phyloP scores from a whole-genome alignment of 2,888 invertebrate species.

The Agriopis leucophaearia region DNA sequence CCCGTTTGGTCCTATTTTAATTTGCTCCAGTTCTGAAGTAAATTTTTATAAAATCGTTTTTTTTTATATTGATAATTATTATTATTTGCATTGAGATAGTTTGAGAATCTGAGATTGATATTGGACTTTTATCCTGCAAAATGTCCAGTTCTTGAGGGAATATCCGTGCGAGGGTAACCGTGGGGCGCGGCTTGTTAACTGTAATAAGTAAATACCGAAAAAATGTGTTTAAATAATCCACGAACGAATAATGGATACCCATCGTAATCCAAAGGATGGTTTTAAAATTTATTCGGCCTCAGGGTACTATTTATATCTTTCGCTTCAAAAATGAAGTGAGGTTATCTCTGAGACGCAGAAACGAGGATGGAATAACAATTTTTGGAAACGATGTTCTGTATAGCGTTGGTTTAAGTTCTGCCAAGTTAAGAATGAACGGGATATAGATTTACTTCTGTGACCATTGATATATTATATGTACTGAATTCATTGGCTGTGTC shows the following conservation, averaged over 20 bases:
- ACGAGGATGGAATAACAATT: conserved; percentile 79
- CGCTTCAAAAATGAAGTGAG: conserved; percentile 84
- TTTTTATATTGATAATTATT: too few species aligned
- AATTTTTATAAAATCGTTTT: too few species aligned
- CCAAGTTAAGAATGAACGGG: conserved; percentile 2
- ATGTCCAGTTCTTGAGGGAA: too few species aligned
- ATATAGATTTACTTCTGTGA: background rate
- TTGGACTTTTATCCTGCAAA: too few species aligned
- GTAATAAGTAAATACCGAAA: background rate
- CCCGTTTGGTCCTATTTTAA: too few species aligned
- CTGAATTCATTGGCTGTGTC: too few species aligned
- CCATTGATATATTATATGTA: too few species aligned
- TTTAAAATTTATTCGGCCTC: conserved; percentile 82
- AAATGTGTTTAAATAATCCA: conserved; percentile 35
- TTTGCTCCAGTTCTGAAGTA: too few species aligned
- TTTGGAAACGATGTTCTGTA: conserved; percentile 20
- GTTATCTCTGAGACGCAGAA: conserved; percentile 79
- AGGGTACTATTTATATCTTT: conserved; percentile 82
- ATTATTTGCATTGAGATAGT: too few species aligned
- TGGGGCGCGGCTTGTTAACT: too few species aligned
- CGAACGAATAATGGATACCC: conserved; percentile 37
- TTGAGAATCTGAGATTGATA: too few species aligned
- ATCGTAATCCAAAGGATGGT: conserved; percentile 57
- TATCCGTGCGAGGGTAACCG: too few species aligned
- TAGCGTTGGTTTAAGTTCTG: conserved; percentile 16